Evolutionary conservation across 1,140 invertebrate genomes (phyloP), one percentile per base, ranked within the genome.

Genomic region (Drosophila ficusphila): DNA sequence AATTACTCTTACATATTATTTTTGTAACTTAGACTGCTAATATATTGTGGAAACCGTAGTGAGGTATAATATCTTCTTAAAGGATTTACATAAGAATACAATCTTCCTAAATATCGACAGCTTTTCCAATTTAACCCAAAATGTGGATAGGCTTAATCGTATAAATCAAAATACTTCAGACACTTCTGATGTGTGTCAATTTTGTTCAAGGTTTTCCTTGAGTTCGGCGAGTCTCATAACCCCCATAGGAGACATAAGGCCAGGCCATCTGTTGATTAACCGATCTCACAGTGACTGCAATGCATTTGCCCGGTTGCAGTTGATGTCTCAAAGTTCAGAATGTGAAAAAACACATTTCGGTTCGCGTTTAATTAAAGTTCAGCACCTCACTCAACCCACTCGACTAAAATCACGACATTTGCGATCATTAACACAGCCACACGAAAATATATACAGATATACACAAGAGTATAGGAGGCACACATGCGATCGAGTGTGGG

Each of bases 341-440:
- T 67, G 62, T 49, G 62, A 62, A 67, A 67, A 51, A 67, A 41
- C 44, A 67, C 62, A 67, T 67, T 67, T 67, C 62, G 60, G 62
- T 67, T 65, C 36, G 61, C 62, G 62, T 67, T 67, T 67, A 67
- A 67, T 67, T 67, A 67, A 67, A 67, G 62, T 67, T 67, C 62
- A 67, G 62, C 62, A 67, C 62, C 62, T 67, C 62, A 67, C 60
- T 67, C 62, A 67, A 42, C 62, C 62, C 62, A 67, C 62, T 67
- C 60, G 46, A 49, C 62, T 67, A 67, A 67, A 67, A 67, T 67
- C 62, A 67, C 62, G 62, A 67, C 62, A 67, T 67, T 67, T 67
- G 60, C 62, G 60, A 67, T 67, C 62, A 67, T 67, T 67, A 67
- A 65, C 62, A 67, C 60, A 65, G 23, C 4, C 44, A 9, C 25